Percentiles rank a stretch among this genome's conserved stretches.
Evolutionary conservation across 2,113 vertebrate species (phyloP).

Genomic region (Tringa solitaria): DNA sequence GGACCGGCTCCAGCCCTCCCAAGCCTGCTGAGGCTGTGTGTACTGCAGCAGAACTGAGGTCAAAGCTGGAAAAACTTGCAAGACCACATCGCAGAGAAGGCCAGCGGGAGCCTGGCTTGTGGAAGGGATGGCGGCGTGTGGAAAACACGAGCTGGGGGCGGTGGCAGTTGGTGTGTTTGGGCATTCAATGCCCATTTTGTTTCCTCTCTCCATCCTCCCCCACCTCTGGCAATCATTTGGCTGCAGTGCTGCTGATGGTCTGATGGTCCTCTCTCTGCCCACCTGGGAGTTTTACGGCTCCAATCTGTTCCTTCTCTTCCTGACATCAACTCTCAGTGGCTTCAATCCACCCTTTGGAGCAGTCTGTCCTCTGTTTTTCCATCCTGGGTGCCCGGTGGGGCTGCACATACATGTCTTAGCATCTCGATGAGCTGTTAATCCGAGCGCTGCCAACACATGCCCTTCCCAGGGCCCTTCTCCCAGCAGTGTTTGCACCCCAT

Average conservation of each 20-base stretch:
- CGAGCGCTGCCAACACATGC: rapidly evolving
- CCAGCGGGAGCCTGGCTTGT: not conserved
- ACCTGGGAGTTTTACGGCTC: not conserved
- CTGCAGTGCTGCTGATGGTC: rapidly evolving
- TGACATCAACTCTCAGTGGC: not conserved
- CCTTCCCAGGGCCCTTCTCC: not conserved
- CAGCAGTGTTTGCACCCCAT: rapidly evolving
- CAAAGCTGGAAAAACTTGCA: slow-evolving; percentile 40
- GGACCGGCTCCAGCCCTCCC: slow-evolving; percentile 4
- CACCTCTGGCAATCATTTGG: not conserved
- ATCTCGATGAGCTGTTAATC: not conserved
- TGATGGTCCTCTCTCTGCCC: not conserved
- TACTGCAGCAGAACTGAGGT: not conserved
- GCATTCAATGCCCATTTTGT: not conserved
- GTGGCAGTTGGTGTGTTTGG: rapidly evolving
- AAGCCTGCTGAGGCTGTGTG: not conserved
- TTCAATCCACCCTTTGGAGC: rapidly evolving
- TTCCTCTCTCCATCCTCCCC: not conserved
- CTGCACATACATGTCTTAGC: not conserved
- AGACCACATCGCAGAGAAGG: not conserved
- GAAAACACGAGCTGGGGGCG: not conserved
- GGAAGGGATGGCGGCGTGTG: not conserved
- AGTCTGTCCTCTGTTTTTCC: not conserved
- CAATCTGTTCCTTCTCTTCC: not conserved
- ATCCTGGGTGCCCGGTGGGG: not conserved